Evolutionary conservation across 2,888 invertebrate species (phyloP), one percentile per base, ranked within the genome.

Genomic region (Dusona sp.): DNA sequence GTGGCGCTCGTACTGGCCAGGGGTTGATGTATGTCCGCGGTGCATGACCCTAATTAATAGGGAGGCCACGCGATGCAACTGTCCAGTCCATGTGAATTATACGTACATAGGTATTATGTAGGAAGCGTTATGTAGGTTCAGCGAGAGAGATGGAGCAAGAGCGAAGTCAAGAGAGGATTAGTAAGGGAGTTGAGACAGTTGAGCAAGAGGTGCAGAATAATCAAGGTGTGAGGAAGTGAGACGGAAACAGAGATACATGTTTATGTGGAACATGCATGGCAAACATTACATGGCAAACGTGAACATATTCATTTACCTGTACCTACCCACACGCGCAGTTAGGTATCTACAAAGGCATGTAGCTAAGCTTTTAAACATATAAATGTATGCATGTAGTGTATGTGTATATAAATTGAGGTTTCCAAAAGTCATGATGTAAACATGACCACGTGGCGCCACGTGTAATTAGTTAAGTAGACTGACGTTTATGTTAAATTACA

Each of bases 1-100:
- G 83, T 74, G 77, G 80, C 51, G 84, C 57, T 85, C 88, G 89
- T 88, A 88, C 86, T 89, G 89, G 88, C 89, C 88, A 87, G 88
- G 89, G 90, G 88, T 90, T 94, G 93, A 94, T 93, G 92, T 92
- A 93, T 92, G 93, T 89, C 88, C 91, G 89, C 90, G 91, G 93
- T 93, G 93, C 93, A 93, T 92, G 93, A 94, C 93, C 93, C 92
- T 94, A 94, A 94, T 94, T 94, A 94, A 93, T 93, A 93, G 93
- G 92, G 92, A 93, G 91, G 90, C 93, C 91, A 92, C 91, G 93
- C 93, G 91, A 93, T 93, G 93, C 93, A 92, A 94, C 93, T 93
- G 93, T 93, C 93, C 91, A 88, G 67, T 67, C 19, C 22, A 36
- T n/a, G 67, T 93, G 91, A 93, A 93, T 93, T 92, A 94, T 93